phyloP scores from a whole-genome alignment of 2,113 vertebrate genomes.

The Saiga tatarica region DNA sequence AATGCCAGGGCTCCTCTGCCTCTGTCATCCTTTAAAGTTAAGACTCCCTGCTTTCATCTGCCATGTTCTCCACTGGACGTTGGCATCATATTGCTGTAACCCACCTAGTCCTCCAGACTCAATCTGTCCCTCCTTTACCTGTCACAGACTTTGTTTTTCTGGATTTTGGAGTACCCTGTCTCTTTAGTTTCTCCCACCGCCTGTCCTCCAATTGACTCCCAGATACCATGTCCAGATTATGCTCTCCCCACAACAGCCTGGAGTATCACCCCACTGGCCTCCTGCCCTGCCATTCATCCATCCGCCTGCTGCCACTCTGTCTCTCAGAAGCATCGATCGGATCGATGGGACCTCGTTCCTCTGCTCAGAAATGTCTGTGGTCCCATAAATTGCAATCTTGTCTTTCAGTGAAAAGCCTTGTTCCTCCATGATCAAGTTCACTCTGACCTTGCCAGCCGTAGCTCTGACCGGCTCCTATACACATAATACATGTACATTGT shows the following conservation, averaged over 20 bases:
- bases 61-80: fast-evolving
- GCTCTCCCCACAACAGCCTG: background rate
- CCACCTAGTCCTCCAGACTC: background rate
- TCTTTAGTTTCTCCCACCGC: background rate
- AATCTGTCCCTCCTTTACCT: fast-evolving
- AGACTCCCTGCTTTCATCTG: background rate
- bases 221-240: too few relatives aligned
- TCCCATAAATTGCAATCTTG: background rate
- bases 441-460: background rate
- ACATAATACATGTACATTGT: fast-evolving
- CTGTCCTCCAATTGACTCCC: background rate
- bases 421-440: background rate
- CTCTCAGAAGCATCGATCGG: background rate
- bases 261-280: background rate
- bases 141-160: background rate
- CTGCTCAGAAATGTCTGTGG: background rate
- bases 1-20: background rate
- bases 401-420: background rate
- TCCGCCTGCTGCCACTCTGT: too few relatives aligned
- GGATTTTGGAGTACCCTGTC: background rate
- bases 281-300: fast-evolving
- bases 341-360: background rate
- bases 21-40: background rate
- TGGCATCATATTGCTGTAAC: background rate
- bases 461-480: background rate